Evolutionary conservation across 2,113 vertebrate species (phyloP).

Genomic region (Mormoops blainvillei): DNA sequence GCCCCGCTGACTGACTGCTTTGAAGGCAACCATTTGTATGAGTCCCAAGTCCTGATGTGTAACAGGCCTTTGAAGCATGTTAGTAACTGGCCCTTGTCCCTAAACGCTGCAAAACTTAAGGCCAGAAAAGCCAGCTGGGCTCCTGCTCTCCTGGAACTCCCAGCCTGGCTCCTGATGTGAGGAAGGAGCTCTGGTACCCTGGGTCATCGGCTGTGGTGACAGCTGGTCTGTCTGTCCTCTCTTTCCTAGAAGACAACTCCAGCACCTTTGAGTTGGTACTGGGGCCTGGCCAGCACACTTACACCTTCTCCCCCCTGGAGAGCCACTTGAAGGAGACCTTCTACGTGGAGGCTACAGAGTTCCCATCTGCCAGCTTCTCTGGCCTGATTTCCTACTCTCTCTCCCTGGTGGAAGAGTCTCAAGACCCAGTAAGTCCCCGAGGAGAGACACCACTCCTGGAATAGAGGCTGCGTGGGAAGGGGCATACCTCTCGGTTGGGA

Average conservation of each 20-base stretch:
- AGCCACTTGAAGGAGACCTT: conserved; percentile 69
- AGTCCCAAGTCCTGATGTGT: fast-evolving
- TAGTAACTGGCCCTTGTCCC: not conserved
- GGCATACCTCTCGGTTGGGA: fast-evolving
- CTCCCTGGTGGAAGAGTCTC: conserved; percentile 75
- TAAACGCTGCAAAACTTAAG: fast-evolving
- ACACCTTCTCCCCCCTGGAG: not conserved
- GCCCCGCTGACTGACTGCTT: fast-evolving
- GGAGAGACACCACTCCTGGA: not conserved
- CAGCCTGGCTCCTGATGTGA: not conserved
- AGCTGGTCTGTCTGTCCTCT: not conserved
- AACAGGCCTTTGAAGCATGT: fast-evolving
- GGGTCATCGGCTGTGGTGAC: fast-evolving
- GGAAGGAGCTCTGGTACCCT: not conserved
- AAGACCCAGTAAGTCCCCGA: conserved; percentile 76
- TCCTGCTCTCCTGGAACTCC: not conserved
- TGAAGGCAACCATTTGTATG: fast-evolving
- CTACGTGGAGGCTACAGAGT: conserved; percentile 87
- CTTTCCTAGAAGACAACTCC: not conserved
- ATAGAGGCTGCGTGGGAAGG: fast-evolving
- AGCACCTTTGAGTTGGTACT: conserved; percentile 34
- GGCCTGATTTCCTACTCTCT: conserved; percentile 80
- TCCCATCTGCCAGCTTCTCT: conserved; percentile 83
- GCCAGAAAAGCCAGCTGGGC: fast-evolving
- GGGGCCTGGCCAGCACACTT: conserved; percentile 40